Base-by-base conservation (phyloP, 2,797 vertebrate genomes). In the Siniperca scherzeri region DNA sequence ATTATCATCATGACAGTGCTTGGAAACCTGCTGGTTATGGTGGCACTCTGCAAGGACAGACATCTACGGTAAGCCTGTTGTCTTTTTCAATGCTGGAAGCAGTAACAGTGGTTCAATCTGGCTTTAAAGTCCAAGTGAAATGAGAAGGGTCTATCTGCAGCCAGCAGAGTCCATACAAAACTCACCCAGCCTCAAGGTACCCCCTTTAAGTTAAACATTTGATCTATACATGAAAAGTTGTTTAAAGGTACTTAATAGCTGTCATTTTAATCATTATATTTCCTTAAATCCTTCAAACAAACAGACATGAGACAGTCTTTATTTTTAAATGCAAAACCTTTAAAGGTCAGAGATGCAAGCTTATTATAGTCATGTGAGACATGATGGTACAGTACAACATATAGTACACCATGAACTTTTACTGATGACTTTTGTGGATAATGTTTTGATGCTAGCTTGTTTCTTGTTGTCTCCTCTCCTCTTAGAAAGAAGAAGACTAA, bases 11-110 rank as follows among this genome's bases (percentile, higher is more conserved):
- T 97, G 94, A 96, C 96, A 0, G 95, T 95, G 36, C 95, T 96
- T 52, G 96, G 96, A 19, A 97, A 97, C 89, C 92, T 96, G 66
- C 91, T 97, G 82, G 96, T 97, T 44, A 96, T 97, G 96, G 96
- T 97, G 84, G 96, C 96, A 1, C 94, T 97, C 66, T 96, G 96
- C 90, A 96, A 94, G 85, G 96, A 97, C 91, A 93, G 95, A 67
- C 95, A 96, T 83, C 89, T 97, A 30, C 94, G 96, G 96, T 96
- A 68, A 91, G 90, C 16, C 50, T 60, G 21, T 36, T 40, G 11
- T 66, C n/a, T 21, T 25, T 11, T 33, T 36, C 3, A 27, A 1
- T 33, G 9, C 8, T n/a, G 2, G 25, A 42, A 33, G 33, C 38
- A 50, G 33, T 53, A n/a, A n/a, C 21, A 21, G 13, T 52, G 0